Percentiles rank a stretch among this genome's conserved stretches.
Evolutionary conservation across 2,113 vertebrate genomes (phyloP).

Genomic region (Speoplatyrhinus poulsoni): DNA sequence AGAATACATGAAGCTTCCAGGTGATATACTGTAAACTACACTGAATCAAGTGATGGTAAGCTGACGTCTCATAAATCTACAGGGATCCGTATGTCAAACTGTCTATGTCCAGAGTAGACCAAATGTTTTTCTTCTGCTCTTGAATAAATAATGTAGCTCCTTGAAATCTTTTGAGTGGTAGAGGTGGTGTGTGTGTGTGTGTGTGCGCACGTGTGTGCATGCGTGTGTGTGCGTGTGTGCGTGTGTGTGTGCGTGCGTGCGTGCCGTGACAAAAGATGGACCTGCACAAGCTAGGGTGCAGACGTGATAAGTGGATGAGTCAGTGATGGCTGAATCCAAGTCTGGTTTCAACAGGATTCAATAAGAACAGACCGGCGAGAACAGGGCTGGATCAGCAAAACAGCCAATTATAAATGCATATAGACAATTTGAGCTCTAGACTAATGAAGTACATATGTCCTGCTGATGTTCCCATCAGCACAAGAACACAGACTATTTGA

Average conservation of each 20-base stretch:
- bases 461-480: too few relatives aligned
- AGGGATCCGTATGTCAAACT: conserved; percentile 41
- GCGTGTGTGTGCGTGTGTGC: not conserved
- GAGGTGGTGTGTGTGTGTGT: not conserved
- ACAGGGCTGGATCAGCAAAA: too few relatives aligned
- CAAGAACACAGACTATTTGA: too few relatives aligned
- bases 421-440: too few relatives aligned
- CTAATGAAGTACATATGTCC: too few relatives aligned
- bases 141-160: conserved; percentile 2
- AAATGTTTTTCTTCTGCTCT: conserved; percentile 12
- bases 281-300: conserved; percentile 13
- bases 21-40: conserved; percentile 11
- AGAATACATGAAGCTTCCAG: conserved; percentile 9
- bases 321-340: too few relatives aligned
- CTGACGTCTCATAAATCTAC: conserved; percentile 9
- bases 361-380: too few relatives aligned
- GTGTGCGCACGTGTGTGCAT: not conserved
- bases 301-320: too few relatives aligned
- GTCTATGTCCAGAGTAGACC: conserved; percentile 12
- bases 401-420: too few relatives aligned
- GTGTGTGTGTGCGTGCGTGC: not conserved
- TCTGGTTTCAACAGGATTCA: too few relatives aligned
- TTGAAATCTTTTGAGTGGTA: not conserved
- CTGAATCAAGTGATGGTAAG: conserved; percentile 20
- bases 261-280: not conserved